Evolutionary conservation across 1,140 invertebrate genomes (phyloP).

Genomic region (Zaprionus inermis): DNA sequence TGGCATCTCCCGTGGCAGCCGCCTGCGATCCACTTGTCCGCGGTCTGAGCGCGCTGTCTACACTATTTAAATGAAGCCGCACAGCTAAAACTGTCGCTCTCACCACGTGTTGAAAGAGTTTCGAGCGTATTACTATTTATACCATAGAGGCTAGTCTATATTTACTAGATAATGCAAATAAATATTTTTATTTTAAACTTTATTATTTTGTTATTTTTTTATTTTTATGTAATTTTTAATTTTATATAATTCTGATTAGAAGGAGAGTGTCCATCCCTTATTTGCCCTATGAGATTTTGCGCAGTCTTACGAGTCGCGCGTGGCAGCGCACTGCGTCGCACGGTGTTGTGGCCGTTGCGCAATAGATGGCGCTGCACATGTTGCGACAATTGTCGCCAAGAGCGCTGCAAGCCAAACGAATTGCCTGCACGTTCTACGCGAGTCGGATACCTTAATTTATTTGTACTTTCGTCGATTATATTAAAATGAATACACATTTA

Average conservation of each 20-base stretch:
- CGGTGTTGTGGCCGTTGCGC: slow-evolving; percentile 16
- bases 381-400: slow-evolving; percentile 38
- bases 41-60: neutral
- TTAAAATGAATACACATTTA: too few species aligned
- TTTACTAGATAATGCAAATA: neutral
- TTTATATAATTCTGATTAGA: slow-evolving; percentile 51
- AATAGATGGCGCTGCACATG: slow-evolving; percentile 54
- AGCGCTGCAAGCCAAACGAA: slow-evolving; percentile 7
- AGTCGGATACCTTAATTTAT: too few species aligned
- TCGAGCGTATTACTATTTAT: neutral
- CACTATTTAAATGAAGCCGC: neutral
- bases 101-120: neutral
- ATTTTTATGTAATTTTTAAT: neutral
- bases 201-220: slow-evolving; percentile 20
- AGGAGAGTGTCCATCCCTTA: slow-evolving; percentile 41
- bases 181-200: neutral
- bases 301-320: slow-evolving; percentile 41
- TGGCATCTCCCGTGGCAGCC: slow-evolving; percentile 31
- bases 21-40: neutral
- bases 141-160: neutral
- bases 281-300: slow-evolving; percentile 48
- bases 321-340: neutral
- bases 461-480: too few species aligned
- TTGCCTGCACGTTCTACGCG: neutral
- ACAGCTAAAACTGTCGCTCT: neutral